These are phyloP conservation scores for Pasiphila rectangulata DNA, from an alignment of 2,888 invertebrate genomes.

Conservation along the genomic window DNA sequence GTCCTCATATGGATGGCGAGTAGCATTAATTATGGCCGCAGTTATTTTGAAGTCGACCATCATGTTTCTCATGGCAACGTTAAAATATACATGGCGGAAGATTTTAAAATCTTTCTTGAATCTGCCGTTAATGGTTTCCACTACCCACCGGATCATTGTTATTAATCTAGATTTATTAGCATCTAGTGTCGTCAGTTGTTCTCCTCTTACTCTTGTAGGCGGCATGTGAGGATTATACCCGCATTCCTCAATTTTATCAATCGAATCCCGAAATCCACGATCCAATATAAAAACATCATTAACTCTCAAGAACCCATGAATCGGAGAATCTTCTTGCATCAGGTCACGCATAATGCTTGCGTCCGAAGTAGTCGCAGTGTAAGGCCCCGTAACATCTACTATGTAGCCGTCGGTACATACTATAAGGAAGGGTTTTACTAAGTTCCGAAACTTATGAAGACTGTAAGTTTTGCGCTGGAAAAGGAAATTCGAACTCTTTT, in stretches of 20 bases:
- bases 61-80: conserved; percentile 5
- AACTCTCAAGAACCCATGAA: neutral
- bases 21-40: conserved; percentile 4
- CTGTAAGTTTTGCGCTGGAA: conserved; percentile 16
- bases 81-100: conserved; percentile 6
- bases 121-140: neutral
- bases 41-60: conserved; percentile 10
- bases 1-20: neutral
- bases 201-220: conserved; percentile 7
- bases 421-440: conserved; percentile 17
- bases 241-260: too few species aligned
- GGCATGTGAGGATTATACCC: conserved; percentile 12
- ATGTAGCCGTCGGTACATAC: conserved; percentile 21
- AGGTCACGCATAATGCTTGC: conserved; percentile 14
- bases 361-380: conserved; percentile 19
- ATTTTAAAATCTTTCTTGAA: conserved; percentile 3
- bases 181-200: conserved; percentile 6
- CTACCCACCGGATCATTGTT: conserved; percentile 13
- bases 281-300: conserved; percentile 19
- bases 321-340: conserved; percentile 8
- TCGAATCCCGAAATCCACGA: conserved; percentile 15
- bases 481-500: conserved; percentile 19
- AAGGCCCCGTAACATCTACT: conserved; percentile 14
- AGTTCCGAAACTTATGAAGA: conserved; percentile 15
- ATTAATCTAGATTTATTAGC: conserved; percentile 14